These are phyloP conservation scores for Phrynocephalus forsythii DNA, from an alignment of 2,797 vertebrate genomes.

Conservation along the genomic window DNA sequence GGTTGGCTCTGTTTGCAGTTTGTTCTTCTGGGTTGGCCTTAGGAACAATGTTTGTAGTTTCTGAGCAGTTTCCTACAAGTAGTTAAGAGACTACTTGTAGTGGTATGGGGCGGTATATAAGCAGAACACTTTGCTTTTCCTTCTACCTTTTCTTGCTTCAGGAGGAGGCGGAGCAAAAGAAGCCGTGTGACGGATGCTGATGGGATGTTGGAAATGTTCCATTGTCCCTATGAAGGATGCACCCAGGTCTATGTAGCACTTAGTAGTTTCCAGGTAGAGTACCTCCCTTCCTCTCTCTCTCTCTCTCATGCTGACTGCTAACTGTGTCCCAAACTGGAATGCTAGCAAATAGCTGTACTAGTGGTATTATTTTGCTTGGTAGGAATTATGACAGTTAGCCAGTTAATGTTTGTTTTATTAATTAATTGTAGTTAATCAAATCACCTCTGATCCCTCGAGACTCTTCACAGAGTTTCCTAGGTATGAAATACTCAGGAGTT, in stretches of 20 bases:
- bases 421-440: too few relatives aligned
- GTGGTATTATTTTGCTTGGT: neutral
- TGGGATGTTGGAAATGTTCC: slow-evolving; percentile 91
- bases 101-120: too few relatives aligned
- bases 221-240: slow-evolving; percentile 91
- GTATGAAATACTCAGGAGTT: too few relatives aligned
- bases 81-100: too few relatives aligned
- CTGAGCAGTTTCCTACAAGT: neutral
- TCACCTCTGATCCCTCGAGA: too few relatives aligned
- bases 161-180: slow-evolving; percentile 84
- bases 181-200: slow-evolving; percentile 85
- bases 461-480: too few relatives aligned
- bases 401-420: neutral
- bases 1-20: neutral
- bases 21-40: neutral
- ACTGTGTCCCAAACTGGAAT: neutral
- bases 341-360: neutral
- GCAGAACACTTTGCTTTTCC: too few relatives aligned
- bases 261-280: slow-evolving; percentile 90
- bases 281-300: neutral
- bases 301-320: neutral
- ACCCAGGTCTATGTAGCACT: slow-evolving; percentile 90
- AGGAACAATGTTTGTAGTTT: neutral
- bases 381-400: neutral
- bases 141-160: slow-evolving; percentile 20